Conservation (phyloP, 2,797 vertebrate genomes). For the Odontamblyopus rebecca region DNA sequence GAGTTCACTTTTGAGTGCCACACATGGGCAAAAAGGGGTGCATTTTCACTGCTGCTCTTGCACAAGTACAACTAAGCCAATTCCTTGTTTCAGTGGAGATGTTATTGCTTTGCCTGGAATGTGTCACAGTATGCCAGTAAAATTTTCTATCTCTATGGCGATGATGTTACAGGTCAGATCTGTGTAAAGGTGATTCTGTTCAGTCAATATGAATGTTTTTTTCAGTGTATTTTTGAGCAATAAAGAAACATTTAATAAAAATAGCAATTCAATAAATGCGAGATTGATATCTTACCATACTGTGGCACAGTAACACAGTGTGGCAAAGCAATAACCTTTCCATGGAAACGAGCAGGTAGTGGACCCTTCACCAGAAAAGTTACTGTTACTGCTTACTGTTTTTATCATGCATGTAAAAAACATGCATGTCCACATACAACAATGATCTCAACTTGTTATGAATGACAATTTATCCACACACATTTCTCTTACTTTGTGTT, state of each 20-base stretch:
- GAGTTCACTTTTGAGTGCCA: constrained; percentile 34
- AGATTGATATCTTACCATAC: neutral
- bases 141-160: neutral
- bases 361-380: neutral
- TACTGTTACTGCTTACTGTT: neutral
- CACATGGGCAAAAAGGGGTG: constrained; percentile 2
- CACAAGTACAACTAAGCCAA: neutral
- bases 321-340: neutral
- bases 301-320: neutral
- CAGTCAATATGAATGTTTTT: no score
- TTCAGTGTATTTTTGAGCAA: no score
- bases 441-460: no score
- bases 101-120: neutral
- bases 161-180: neutral
- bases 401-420: neutral
- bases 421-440: no score
- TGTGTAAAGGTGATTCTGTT: neutral
- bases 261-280: no score
- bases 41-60: neutral
- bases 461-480: no score
- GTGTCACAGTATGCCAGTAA: neutral
- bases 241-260: no score
- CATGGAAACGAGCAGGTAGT: no score
- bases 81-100: neutral
- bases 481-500: no score